Evolutionary conservation across 35 echinoderm and acorn worm species (phyloP), one percentile per base, ranked within the genome.

Genomic region (Diadema setosum): DNA sequence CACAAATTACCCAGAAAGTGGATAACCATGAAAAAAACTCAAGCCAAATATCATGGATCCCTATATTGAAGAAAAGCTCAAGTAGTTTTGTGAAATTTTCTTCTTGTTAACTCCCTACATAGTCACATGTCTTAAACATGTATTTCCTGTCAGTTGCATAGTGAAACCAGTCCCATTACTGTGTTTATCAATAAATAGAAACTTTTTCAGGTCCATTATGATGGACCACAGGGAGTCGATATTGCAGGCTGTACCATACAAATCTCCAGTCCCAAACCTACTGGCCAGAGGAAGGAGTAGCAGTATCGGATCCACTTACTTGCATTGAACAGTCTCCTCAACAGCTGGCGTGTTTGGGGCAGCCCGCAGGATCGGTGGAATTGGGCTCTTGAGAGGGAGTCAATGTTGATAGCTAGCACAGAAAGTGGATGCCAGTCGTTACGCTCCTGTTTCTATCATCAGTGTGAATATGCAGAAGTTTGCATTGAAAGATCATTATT

Each of bases 281-380:
- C 21, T 57, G 21, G 50, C 50, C 50, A 57, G 21, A 57, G 12
- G 50, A 21, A 12, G 21, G 50, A 57, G 12, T 57, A 57, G 50
- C 12, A 21, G 26, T 70, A 36, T 3, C 32, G 17, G 12, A 16
- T 2, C 37, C 7, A 36, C 46, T 45, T 75, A 58, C 61, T 83
- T n/a, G 91, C 65, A 46, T 93, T 80, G 50, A 85, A 94, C 33
- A 94, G 45, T 35, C 83, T 24, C 41, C 37, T 84, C 25, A 94
- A 26, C 24, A 88, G 59, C 37, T 94, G 16, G 39, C 52, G 82
- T 85, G 87, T 94, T 52, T 67, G 89, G 27, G 92, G 87, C 17
- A 94, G 46, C 42, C 92, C 92, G 81, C 92, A 94, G 0, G 80
- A 29, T 9, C 92, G 87, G 45, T 94, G 92, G 44, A 94, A 90